Evolutionary conservation across 2,113 vertebrate species (phyloP), one percentile per base, ranked within the genome.

Genomic region (Pterocles orientalis): DNA sequence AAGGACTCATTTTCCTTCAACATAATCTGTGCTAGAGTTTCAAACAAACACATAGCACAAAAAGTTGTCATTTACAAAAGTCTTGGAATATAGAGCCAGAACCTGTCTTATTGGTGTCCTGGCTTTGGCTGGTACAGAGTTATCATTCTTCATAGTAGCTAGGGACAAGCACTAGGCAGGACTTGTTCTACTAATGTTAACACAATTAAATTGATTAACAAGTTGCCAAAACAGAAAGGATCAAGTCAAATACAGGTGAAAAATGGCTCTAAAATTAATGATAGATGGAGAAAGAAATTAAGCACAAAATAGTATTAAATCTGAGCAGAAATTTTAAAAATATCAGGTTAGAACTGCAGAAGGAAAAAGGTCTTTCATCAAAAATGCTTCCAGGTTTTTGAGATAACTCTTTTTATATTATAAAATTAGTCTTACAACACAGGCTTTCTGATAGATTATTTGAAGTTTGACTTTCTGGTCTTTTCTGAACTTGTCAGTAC

Each of bases 341-440:
- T 41, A 41, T 41, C 41, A 41, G 41, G 41, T 41, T 41, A 41
- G 41, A 41, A 41, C 41, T 41, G 41, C 41, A 41, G 41, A 41
- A 41, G 41, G 34, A 62, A 77, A 80, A 69, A 73, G 15, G 34
- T 90, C 47, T 90, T 94, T 41, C 33, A 58, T 69, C 29, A 31
- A 34, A 88, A 91, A 73, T 62, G 33, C 43, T 88, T 83, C 54
- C 92, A 81, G 15, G 15, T 47, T 90, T 93, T 80, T 90, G 71
- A 47, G 51, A 83, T 68, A 43, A 93, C 43, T 86, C 29, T 86
- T 94, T 95, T 88, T 88, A 28, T 76, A 92, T 84, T 84, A 94
- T 71, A 58, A 94, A 96, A 81, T 94, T 70, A 56, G 86, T 72
- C 41, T 88, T 88, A 45, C 54, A 91, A 45, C 36, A 71, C 3